A percentile compares a stretch with the other conserved stretches of the same genome.
These are phyloP conservation scores for Macrotus californicus DNA, from an alignment of 2,113 vertebrate species.

Conservation along the genomic window DNA sequence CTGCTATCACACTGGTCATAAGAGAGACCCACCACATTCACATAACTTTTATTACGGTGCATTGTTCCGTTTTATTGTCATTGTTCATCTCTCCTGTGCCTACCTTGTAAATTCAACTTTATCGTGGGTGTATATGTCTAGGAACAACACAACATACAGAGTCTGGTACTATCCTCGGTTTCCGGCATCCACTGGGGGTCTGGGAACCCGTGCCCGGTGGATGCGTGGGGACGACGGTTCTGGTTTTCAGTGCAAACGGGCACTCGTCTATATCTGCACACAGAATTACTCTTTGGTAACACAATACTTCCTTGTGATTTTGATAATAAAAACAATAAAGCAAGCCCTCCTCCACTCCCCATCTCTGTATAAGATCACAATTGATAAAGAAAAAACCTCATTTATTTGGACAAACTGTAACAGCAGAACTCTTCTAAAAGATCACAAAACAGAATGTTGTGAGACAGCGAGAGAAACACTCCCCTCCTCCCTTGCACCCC, in stretches of 20 bases:
- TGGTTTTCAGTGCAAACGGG: rapidly evolving
- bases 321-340: background rate
- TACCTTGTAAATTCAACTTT: rapidly evolving
- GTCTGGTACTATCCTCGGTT: rapidly evolving
- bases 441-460: background rate
- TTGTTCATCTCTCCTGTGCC: background rate
- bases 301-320: background rate
- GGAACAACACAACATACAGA: background rate
- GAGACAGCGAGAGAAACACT: rapidly evolving
- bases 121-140: rapidly evolving
- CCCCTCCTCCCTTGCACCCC: rapidly evolving
- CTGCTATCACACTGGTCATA: rapidly evolving
- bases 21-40: background rate
- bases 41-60: rapidly evolving
- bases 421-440: background rate
- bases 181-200: background rate
- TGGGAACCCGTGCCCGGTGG: too few species aligned
- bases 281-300: background rate
- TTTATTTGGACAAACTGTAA: background rate
- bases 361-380: background rate
- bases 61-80: rapidly evolving
- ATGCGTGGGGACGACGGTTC: background rate
- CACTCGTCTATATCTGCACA: background rate
- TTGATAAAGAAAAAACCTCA: background rate
- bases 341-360: background rate